Conservation (phyloP, 2,113 vertebrate species). For the Bubo bubo region DNA sequence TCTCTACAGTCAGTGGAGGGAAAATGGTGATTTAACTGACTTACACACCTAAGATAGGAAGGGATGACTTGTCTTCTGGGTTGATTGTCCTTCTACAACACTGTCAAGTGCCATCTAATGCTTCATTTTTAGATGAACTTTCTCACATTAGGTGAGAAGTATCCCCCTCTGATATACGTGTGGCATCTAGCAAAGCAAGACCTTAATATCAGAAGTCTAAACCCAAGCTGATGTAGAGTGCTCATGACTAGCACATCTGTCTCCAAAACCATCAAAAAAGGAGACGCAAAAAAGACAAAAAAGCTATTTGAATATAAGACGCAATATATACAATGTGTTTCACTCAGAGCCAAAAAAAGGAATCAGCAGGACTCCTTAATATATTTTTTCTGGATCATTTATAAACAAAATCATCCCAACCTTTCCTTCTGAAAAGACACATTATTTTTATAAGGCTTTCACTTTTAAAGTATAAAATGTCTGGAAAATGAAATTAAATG, state of each 20-base stretch:
- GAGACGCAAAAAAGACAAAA: not conserved
- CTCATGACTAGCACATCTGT: not conserved
- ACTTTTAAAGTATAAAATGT: not conserved
- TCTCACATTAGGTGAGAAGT: not conserved
- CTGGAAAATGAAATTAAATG: not conserved
- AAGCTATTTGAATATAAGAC: not conserved
- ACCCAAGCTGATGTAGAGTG: not conserved
- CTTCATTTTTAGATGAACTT: not conserved
- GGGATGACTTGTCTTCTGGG: not conserved
- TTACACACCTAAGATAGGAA: not conserved
- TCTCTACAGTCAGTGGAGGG: not conserved
- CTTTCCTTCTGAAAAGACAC: not conserved
- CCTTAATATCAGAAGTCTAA: not conserved
- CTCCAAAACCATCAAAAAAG: not conserved
- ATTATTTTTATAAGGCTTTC: not conserved
- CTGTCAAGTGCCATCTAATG: not conserved
- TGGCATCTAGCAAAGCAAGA: not conserved
- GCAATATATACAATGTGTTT: not conserved
- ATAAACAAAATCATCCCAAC: not conserved
- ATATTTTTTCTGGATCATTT: not conserved
- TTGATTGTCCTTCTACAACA: not conserved
- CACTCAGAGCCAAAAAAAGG: not conserved
- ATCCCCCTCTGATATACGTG: not conserved
- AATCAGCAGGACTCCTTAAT: not conserved
- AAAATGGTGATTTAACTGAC: not conserved